Conservation (phyloP, 2,113 vertebrate genomes). For the Prochilodus magdalenae region DNA sequence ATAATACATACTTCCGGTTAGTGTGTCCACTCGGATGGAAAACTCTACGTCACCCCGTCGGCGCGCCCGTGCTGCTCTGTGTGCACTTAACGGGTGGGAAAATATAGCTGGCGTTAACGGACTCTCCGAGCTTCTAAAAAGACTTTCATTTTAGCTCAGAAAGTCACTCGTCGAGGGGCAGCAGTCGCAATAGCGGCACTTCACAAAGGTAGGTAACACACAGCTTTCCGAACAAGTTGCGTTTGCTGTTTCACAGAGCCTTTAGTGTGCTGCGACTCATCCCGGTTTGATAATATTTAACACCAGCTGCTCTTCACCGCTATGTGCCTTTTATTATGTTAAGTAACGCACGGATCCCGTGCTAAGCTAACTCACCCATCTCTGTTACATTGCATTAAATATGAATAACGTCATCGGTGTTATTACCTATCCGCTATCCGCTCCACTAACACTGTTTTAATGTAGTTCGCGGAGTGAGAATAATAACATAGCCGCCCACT, state of each 20-base stretch:
- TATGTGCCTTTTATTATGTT: too few species aligned
- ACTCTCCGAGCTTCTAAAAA: not conserved
- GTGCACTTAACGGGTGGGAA: not conserved
- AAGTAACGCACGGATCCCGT: too few species aligned
- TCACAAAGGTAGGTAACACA: not conserved
- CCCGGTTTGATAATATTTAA: too few species aligned
- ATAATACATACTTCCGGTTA: too few species aligned
- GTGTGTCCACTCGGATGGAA: not conserved
- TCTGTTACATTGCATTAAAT: not conserved
- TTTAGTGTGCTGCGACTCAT: too few species aligned
- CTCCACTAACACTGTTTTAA: not conserved
- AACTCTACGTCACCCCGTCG: not conserved
- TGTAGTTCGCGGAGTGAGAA: too few species aligned
- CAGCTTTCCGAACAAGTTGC: not conserved
- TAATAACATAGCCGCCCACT: not conserved
- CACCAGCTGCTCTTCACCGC: not conserved
- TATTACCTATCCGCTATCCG: too few species aligned
- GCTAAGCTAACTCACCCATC: not conserved
- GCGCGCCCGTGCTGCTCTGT: too few species aligned
- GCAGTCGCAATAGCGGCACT: not conserved
- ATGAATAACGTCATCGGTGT: not conserved
- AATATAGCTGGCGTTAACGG: too few species aligned
- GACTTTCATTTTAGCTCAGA: not conserved
- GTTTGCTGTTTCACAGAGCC: too few species aligned
- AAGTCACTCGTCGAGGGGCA: not conserved